phyloP scores from a whole-genome alignment of 1,140 invertebrate species.

The Bombus confusus region DNA sequence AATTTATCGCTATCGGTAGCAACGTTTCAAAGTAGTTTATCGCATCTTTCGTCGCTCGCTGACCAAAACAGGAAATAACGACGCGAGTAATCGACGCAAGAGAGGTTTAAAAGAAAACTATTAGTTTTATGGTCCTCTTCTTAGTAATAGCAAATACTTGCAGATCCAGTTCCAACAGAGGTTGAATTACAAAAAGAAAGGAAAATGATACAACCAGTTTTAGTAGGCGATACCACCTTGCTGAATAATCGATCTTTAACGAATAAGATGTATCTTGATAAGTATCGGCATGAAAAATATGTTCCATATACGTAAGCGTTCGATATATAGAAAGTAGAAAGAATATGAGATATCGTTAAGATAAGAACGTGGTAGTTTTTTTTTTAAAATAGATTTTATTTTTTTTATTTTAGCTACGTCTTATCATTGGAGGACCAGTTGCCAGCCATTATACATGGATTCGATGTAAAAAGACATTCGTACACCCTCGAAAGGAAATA shows the following conservation, averaged over 20 bases:
- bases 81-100: not conserved
- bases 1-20: no score
- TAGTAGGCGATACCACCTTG: not conserved
- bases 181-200: not conserved
- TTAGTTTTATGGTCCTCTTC: slow-evolving; percentile 19
- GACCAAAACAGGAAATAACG: not conserved
- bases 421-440: no score
- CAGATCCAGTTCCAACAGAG: slow-evolving; percentile 23
- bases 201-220: slow-evolving; percentile 22
- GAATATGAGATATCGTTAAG: not conserved
- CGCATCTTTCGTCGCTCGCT: not conserved
- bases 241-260: slow-evolving; percentile 5
- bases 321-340: no score
- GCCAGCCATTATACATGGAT: no score
- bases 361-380: not conserved
- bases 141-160: slow-evolving; percentile 16
- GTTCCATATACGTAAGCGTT: not conserved
- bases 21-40: no score
- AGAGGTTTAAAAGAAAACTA: not conserved
- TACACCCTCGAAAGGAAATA: no score
- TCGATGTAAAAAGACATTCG: no score
- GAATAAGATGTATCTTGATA: not conserved
- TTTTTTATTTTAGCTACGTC: no score
- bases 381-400: no score
- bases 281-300: not conserved